A percentile compares a stretch with the other conserved stretches of the same genome.
phyloP scores from a whole-genome alignment of 2,888 invertebrate species.

The Aleiodes alternator region DNA sequence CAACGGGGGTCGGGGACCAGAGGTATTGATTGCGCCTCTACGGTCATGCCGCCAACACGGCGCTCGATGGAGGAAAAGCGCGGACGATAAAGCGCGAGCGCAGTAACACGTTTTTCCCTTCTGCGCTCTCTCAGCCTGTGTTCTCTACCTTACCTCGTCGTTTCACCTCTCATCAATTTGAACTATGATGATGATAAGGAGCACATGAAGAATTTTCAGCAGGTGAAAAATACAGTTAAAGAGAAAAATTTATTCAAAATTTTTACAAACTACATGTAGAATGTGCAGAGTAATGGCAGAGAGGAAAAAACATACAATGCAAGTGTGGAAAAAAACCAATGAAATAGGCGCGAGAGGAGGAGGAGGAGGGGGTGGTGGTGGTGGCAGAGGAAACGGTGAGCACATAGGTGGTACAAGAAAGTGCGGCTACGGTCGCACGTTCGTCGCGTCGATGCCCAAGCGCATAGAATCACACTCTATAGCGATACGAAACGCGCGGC shows the following conservation, averaged over 20 bases:
- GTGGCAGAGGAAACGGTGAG: neutral
- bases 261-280: neutral
- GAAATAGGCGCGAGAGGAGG: neutral
- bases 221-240: conserved; percentile 5
- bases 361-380: conserved; percentile 4
- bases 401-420: conserved; percentile 1
- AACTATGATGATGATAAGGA: too few relatives aligned
- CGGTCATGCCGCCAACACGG: conserved; percentile 43
- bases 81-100: conserved; percentile 44
- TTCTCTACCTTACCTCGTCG: too few relatives aligned
- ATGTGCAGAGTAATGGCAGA: conserved; percentile 37
- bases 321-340: conserved; percentile 18
- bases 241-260: conserved; percentile 11
- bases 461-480: conserved; percentile 20
- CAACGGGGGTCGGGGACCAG: conserved; percentile 65
- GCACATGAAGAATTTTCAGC: neutral
- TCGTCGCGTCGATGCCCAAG: conserved; percentile 39
- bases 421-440: conserved; percentile 12
- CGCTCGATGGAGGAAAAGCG: conserved; percentile 39
- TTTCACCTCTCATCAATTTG: too few relatives aligned
- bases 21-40: conserved; percentile 70
- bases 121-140: conserved; percentile 1
- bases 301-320: neutral
- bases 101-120: conserved; percentile 40
- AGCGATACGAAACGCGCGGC: conserved; percentile 25